A percentile compares a stretch with the other conserved stretches of the same genome.
These are phyloP conservation scores for Macaria notata DNA, from an alignment of 2,888 invertebrate species.

Conservation along the genomic window DNA sequence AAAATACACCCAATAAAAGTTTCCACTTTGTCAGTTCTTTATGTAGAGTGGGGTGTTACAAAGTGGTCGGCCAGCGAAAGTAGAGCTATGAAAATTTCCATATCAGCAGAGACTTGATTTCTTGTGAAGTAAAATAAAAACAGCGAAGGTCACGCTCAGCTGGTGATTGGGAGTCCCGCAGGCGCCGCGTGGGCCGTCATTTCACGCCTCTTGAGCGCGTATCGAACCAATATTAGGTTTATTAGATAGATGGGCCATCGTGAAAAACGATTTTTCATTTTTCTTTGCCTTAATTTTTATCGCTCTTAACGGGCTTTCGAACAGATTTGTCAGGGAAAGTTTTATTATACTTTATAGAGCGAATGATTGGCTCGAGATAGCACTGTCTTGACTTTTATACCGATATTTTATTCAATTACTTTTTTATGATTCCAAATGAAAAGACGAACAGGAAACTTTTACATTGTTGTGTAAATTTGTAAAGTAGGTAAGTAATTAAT, in stretches of 20 bases:
- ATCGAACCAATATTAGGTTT: conserved; percentile 80
- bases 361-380: neutral
- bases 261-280: conserved; percentile 69
- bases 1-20: conserved; percentile 43
- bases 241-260: conserved; percentile 74
- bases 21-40: conserved; percentile 52
- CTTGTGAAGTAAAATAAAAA: conserved; percentile 44
- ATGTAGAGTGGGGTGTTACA: conserved; percentile 44
- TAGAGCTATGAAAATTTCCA: conserved; percentile 40
- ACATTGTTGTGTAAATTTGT: no score
- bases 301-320: conserved; percentile 41
- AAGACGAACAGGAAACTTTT: no score
- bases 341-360: conserved; percentile 22
- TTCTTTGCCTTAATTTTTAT: conserved; percentile 53
- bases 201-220: conserved; percentile 78
- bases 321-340: conserved; percentile 36
- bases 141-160: conserved; percentile 49
- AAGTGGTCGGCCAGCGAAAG: conserved; percentile 27
- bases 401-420: no score
- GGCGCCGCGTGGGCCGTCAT: conserved; percentile 60
- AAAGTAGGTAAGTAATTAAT: no score
- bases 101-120: conserved; percentile 24
- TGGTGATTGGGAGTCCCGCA: conserved; percentile 49
- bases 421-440: no score
- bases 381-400: neutral